These are phyloP conservation scores for Aspidiotus destructor DNA, from an alignment of 2,888 invertebrate genomes.

Conservation along the genomic window DNA sequence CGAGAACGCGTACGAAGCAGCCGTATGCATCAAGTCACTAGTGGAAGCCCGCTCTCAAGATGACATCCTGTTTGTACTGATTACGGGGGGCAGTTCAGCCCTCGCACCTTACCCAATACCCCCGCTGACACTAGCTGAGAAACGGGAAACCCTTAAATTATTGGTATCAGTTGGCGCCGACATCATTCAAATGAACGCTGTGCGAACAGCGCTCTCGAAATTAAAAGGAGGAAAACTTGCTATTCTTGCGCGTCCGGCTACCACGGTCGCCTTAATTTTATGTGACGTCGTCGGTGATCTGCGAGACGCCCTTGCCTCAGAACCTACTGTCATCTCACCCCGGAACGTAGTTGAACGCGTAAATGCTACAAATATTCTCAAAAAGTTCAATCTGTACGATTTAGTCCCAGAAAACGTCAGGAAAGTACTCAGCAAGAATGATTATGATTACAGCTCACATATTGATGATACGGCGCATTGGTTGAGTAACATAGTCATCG, in stretches of 20 bases:
- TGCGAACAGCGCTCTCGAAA: slow-evolving; percentile 73
- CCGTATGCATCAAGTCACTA: slow-evolving; percentile 58
- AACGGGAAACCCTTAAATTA: slow-evolving; percentile 57
- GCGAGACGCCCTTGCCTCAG: slow-evolving; percentile 83
- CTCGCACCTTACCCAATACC: slow-evolving; percentile 68
- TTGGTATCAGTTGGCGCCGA: slow-evolving; percentile 69
- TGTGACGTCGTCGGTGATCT: slow-evolving; percentile 90
- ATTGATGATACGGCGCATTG: slow-evolving; percentile 39
- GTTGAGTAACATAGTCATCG: slow-evolving; percentile 60
- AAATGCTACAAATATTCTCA: too few relatives aligned
- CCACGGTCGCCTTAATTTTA: slow-evolving; percentile 69
- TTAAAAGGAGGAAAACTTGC: slow-evolving; percentile 84
- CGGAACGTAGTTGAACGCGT: too few relatives aligned
- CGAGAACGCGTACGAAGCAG: slow-evolving; percentile 54
- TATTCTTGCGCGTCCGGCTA: slow-evolving; percentile 53
- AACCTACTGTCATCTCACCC: slow-evolving; percentile 60
- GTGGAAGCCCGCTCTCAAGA: slow-evolving; percentile 50
- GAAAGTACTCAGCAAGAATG: too few relatives aligned
- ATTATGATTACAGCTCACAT: too few relatives aligned
- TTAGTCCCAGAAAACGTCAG: too few relatives aligned
- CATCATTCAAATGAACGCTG: slow-evolving; percentile 73
- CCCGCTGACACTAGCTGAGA: slow-evolving; percentile 64
- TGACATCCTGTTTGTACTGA: slow-evolving; percentile 72
- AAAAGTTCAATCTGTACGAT: too few relatives aligned
- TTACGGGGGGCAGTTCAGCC: slow-evolving; percentile 94